A percentile compares a stretch with the other conserved stretches of the same genome.
Conservation (phyloP, 2,113 vertebrate species). For the Sialia sialis region DNA sequence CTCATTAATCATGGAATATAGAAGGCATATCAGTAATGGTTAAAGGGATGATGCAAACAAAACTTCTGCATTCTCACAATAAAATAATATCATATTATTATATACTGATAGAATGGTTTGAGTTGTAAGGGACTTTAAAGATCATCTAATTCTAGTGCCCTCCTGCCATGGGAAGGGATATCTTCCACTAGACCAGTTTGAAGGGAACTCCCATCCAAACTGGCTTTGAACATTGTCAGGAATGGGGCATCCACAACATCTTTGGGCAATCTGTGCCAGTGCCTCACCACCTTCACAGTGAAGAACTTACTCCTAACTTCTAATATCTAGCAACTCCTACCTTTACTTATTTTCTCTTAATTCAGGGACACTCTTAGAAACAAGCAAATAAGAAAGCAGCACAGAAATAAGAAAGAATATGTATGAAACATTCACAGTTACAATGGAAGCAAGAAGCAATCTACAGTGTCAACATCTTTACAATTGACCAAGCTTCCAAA, state of each 20-base stretch:
- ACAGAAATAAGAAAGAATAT: background rate
- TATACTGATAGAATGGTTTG: background rate
- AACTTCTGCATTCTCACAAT: background rate
- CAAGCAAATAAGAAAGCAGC: background rate
- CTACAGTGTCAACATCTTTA: background rate
- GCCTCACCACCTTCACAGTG: background rate
- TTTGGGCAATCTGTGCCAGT: background rate
- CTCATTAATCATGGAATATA: fast-evolving
- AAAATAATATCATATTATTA: background rate
- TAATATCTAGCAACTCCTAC: background rate
- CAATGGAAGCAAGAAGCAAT: background rate
- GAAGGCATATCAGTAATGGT: background rate
- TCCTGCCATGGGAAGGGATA: background rate
- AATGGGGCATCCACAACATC: background rate
- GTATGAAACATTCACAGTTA: background rate
- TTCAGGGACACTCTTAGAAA: background rate
- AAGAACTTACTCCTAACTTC: background rate
- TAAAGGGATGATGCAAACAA: background rate
- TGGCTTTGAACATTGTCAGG: background rate
- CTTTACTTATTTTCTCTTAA: background rate
- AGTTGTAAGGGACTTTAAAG: background rate
- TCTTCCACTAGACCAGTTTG: fast-evolving
- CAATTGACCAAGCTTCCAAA: background rate
- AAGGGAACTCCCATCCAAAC: background rate
- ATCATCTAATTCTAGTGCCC: background rate